phyloP scores from a whole-genome alignment of 2,797 vertebrate genomes.

The Syngnathus acus region DNA sequence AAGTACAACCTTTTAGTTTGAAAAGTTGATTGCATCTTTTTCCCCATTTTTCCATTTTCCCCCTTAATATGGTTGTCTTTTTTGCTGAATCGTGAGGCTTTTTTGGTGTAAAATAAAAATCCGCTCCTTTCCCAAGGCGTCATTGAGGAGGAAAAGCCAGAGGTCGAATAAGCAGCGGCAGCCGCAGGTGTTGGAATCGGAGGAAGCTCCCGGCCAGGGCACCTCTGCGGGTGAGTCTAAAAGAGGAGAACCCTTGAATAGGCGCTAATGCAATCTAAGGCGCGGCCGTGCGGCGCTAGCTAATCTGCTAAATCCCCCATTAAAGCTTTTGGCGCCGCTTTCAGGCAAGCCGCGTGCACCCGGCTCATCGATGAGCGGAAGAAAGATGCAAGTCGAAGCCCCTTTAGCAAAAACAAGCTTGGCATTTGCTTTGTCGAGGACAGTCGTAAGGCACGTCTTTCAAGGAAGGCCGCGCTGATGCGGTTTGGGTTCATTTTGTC shows the following conservation, averaged over 20 bases:
- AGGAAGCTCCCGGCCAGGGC: slow-evolving; percentile 24
- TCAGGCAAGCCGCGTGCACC: slow-evolving; percentile 51
- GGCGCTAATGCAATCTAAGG: slow-evolving; percentile 59
- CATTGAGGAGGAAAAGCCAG: slow-evolving; percentile 6
- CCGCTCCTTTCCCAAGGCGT: neutral
- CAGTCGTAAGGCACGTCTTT: too few species aligned
- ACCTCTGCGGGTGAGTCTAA: slow-evolving; percentile 29
- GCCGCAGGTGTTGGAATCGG: neutral
- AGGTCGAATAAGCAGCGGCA: slow-evolving; percentile 6
- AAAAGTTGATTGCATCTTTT: neutral
- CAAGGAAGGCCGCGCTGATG: too few species aligned
- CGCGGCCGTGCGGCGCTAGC: slow-evolving; percentile 47
- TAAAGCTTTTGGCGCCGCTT: slow-evolving; percentile 44
- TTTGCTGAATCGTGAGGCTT: too few species aligned
- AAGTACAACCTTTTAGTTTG: too few species aligned
- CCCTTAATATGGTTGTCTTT: too few species aligned
- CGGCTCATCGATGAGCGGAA: too few species aligned
- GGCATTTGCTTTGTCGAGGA: too few species aligned
- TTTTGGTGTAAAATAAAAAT: neutral
- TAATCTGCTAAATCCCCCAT: slow-evolving; percentile 67
- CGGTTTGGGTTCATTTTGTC: too few species aligned
- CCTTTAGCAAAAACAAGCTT: too few species aligned
- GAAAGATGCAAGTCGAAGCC: too few species aligned
- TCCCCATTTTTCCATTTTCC: neutral
- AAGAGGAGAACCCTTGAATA: slow-evolving; percentile 45